phyloP scores from a whole-genome alignment of 2,113 vertebrate species.

The Monarcha castaneiventris region DNA sequence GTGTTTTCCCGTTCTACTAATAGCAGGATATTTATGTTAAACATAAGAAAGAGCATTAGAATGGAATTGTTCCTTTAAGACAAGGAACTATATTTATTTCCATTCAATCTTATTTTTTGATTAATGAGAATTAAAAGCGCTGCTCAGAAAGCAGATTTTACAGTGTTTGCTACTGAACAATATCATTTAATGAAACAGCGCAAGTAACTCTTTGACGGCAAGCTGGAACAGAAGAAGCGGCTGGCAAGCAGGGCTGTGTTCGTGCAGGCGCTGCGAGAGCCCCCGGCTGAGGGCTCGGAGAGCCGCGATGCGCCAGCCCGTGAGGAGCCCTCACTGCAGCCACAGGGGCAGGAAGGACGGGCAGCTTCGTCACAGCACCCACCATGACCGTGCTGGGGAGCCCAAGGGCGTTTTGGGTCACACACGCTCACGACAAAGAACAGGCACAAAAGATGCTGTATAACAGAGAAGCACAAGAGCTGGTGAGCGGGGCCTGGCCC shows the following conservation, averaged over 20 bases:
- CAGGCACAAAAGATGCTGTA: neutral
- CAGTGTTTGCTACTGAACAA: rapidly evolving
- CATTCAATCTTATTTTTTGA: neutral
- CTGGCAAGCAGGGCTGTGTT: rapidly evolving
- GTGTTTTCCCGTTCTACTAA: neutral
- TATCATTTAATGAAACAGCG: rapidly evolving
- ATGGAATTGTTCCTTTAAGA: rapidly evolving
- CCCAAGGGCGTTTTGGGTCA: rapidly evolving
- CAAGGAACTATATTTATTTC: neutral
- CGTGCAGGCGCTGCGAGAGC: neutral
- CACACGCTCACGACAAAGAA: neutral
- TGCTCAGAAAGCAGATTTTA: neutral
- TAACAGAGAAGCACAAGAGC: rapidly evolving
- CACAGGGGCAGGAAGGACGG: rapidly evolving
- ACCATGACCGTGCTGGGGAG: neutral
- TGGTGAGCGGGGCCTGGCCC: neutral
- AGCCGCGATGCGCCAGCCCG: neutral
- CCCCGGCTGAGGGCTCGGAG: neutral
- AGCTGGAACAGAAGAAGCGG: rapidly evolving
- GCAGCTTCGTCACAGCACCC: rapidly evolving
- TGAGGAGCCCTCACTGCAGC: neutral
- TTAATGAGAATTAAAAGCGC: rapidly evolving
- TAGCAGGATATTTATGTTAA: rapidly evolving
- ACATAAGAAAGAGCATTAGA: neutral
- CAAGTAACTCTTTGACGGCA: rapidly evolving